Base-by-base conservation (phyloP, 2,888 invertebrate species). In the Lycocerus yunnanus region DNA sequence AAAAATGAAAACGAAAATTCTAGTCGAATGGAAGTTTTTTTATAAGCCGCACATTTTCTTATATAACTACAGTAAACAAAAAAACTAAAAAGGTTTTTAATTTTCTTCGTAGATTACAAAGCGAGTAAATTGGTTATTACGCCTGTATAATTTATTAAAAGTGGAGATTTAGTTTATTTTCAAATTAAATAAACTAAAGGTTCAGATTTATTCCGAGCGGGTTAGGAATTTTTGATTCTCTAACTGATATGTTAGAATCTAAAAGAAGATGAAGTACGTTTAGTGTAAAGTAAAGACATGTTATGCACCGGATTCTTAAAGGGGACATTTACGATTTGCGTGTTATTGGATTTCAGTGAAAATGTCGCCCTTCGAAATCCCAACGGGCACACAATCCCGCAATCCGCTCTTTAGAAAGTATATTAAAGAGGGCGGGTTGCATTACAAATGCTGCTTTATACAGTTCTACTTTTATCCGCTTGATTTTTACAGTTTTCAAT, bases 281-380 rank as follows among this genome's bases (percentile, higher is more conserved):
- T 68, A 68, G 71, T 69, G 68, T 71, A 69, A 73, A 60, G 76
- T 69, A 73, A 75, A 77, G 73, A 73, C 77, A 77, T 79, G 80
- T 78, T 80, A 80, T 80, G 80, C 79, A 79, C 77, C 77, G 72
- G 77, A 76, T 78, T 78, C 78, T 78, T 78, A 74, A 73, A 72
- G 75, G 79, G 78, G 79, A 77, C 79, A 77, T 79, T 79, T 79
- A 80, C 79, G 78, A 79, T 80, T 79, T 79, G 78, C 79, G 79
- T 80, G 79, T 79, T 80, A 80, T 80, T 80, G 80, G 79, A 80
- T 80, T 80, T 80, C 79, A 74, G 78, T 79, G 80, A 78, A 78
- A 78, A 78, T 78, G 79, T 78, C 79, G 75, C 78, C 78, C 73
- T 77, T 74, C 75, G 68, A 69, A 74, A 72, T 77, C 74, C 77